These are phyloP conservation scores for Notarius quadriscutis DNA, from an alignment of 2,113 vertebrate genomes.

Conservation along the genomic window DNA sequence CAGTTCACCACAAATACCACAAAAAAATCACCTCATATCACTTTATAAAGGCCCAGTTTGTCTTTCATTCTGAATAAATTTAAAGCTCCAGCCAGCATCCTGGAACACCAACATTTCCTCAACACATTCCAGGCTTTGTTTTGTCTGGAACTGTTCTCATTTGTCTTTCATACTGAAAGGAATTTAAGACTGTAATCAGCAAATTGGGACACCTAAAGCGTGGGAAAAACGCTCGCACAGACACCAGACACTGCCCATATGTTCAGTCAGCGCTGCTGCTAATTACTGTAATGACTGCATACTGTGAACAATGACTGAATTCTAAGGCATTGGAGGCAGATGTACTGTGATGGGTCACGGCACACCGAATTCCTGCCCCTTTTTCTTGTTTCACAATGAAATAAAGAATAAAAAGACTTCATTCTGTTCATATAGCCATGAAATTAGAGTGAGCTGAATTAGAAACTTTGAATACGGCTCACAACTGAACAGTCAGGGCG, in stretches of 20 bases:
- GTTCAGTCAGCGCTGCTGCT: conserved; percentile 9
- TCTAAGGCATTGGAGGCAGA: conserved; percentile 37
- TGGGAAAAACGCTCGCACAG: too few relatives aligned
- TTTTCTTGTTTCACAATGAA: conserved; percentile 21
- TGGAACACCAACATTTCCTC: background rate
- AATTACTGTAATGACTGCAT: conserved; percentile 37
- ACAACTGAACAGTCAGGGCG: background rate
- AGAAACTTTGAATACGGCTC: background rate
- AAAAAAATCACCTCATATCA: background rate
- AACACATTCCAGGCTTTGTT: background rate
- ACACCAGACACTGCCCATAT: background rate
- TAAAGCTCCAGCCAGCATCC: too few relatives aligned
- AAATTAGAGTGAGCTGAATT: background rate
- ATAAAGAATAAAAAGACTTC: background rate
- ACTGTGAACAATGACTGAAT: conserved; percentile 30
- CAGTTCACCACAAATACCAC: background rate
- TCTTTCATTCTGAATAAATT: background rate
- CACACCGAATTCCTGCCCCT: conserved; percentile 3
- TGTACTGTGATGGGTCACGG: background rate
- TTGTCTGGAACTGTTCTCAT: background rate
- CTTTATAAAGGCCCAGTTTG: background rate
- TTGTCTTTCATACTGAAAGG: background rate
- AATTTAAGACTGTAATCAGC: background rate
- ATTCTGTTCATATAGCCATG: background rate
- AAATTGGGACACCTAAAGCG: background rate